A percentile compares a stretch with the other conserved stretches of the same genome.
These are phyloP conservation scores for Adelognathus sp. DNA, from an alignment of 2,888 invertebrate species.

Conservation along the genomic window DNA sequence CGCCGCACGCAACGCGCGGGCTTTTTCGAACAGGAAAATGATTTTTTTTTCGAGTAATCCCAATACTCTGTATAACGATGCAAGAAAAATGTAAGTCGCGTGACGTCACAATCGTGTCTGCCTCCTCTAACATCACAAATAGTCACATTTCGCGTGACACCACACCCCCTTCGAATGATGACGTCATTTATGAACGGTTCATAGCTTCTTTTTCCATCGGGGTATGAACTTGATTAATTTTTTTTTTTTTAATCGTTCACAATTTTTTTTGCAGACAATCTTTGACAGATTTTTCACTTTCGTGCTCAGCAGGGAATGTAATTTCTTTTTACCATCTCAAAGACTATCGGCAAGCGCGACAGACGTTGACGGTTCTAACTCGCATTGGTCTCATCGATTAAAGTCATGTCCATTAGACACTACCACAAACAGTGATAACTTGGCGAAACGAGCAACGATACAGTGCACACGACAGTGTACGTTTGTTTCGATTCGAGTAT, in stretches of 20 bases:
- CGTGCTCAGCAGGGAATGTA: neutral
- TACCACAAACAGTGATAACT: neutral
- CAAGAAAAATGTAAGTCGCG: too few relatives aligned
- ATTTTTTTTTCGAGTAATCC: too few relatives aligned
- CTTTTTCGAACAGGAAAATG: too few relatives aligned
- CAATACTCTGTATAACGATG: too few relatives aligned
- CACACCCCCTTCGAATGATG: too few relatives aligned
- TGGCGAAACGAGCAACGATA: conserved; percentile 1
- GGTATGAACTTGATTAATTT: too few relatives aligned
- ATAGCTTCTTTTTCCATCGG: too few relatives aligned
- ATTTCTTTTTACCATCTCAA: neutral
- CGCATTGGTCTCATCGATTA: conserved; percentile 32
- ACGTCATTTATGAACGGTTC: too few relatives aligned
- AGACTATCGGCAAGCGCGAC: neutral
- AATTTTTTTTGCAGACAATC: neutral
- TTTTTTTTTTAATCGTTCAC: neutral
- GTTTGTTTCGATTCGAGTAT: conserved; percentile 36
- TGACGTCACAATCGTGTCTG: too few relatives aligned
- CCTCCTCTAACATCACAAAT: too few relatives aligned
- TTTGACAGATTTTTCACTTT: neutral
- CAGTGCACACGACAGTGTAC: neutral
- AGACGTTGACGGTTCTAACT: neutral
- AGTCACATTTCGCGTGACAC: too few relatives aligned
- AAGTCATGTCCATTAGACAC: neutral
- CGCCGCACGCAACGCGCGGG: too few relatives aligned